Conservation (phyloP, 2,888 invertebrate species). For the Notodonta dromedarius region DNA sequence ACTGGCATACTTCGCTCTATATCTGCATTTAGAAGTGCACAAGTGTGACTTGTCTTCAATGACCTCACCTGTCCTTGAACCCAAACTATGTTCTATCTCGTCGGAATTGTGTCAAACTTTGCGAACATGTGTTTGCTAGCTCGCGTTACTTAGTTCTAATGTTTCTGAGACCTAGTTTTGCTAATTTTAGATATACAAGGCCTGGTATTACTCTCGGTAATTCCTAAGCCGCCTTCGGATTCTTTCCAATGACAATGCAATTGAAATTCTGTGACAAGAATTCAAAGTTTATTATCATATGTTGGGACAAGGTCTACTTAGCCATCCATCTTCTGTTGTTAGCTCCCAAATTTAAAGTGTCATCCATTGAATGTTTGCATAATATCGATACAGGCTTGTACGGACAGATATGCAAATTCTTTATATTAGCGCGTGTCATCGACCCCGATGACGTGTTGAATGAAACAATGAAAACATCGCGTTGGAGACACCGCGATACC, state of each 20-base stretch:
- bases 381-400: slow-evolving; percentile 26
- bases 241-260: too few species aligned
- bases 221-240: too few species aligned
- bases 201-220: too few species aligned
- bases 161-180: neutral
- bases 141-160: neutral
- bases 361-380: slow-evolving; percentile 11
- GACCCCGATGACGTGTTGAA: slow-evolving; percentile 22
- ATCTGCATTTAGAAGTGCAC: neutral
- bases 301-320: neutral
- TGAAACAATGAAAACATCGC: slow-evolving; percentile 34
- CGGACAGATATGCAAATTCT: slow-evolving; percentile 40
- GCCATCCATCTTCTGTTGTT: neutral
- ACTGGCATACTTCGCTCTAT: neutral
- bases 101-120: slow-evolving; percentile 13
- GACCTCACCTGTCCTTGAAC: neutral
- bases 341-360: neutral
- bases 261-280: neutral
- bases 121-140: neutral
- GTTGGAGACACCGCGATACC: slow-evolving; percentile 11
- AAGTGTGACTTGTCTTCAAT: neutral
- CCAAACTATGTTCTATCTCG: slow-evolving; percentile 11
- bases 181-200: too few species aligned
- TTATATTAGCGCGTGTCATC: slow-evolving; percentile 32
- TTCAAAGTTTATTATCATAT: neutral